Conservation (phyloP, 2,888 invertebrate species). For the Incurvaria masculella region DNA sequence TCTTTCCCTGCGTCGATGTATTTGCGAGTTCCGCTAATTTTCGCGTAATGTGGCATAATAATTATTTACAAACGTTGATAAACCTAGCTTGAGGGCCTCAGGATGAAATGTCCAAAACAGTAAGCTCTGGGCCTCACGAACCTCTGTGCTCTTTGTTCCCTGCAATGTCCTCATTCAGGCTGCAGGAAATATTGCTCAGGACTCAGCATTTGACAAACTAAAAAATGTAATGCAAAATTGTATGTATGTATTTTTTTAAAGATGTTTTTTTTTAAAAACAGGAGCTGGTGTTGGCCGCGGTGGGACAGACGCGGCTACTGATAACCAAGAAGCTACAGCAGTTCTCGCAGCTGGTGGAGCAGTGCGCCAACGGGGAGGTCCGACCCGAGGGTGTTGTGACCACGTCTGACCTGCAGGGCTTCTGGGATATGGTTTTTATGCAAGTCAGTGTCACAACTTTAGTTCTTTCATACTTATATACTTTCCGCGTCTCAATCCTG, state of each 20-base stretch:
- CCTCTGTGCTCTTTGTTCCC: too few species aligned
- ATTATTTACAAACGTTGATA: too few species aligned
- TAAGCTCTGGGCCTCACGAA: too few species aligned
- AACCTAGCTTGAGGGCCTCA: too few species aligned
- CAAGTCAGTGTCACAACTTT: constrained; percentile 44
- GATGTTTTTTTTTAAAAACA: constrained; percentile 18
- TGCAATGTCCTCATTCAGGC: too few species aligned
- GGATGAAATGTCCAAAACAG: too few species aligned
- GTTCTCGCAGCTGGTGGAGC: constrained; percentile 60
- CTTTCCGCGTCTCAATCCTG: background rate
- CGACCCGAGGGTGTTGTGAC: constrained; percentile 52
- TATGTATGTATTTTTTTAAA: background rate
- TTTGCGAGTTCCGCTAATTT: too few species aligned
- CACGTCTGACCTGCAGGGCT: constrained; percentile 74
- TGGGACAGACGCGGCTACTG: constrained; percentile 76
- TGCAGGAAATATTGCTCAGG: too few species aligned
- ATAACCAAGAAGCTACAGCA: constrained; percentile 75
- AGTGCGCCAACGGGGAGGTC: constrained; percentile 37
- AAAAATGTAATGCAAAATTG: too few species aligned
- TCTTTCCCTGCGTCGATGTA: too few species aligned
- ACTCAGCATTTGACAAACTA: too few species aligned
- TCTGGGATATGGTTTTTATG: constrained; percentile 84
- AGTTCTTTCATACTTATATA: background rate
- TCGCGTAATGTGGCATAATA: too few species aligned
- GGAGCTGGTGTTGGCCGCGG: constrained; percentile 63